These are phyloP conservation scores for Elgaria multicarinata DNA, from an alignment of 2,113 vertebrate species.

Conservation along the genomic window DNA sequence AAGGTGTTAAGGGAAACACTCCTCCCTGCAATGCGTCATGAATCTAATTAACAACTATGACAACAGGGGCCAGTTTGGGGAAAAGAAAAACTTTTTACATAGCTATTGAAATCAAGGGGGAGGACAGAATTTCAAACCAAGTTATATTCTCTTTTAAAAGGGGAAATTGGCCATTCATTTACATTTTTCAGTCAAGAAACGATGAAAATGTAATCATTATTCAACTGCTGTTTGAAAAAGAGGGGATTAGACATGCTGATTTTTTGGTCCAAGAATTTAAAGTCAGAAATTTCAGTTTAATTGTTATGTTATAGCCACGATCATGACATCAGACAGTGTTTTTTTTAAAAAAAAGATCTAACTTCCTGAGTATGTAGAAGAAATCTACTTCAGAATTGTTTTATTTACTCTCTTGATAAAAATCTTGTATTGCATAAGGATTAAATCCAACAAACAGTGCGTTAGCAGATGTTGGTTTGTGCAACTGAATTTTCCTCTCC, in stretches of 20 bases:
- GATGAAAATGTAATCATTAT: not conserved
- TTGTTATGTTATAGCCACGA: not conserved
- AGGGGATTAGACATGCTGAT: not conserved
- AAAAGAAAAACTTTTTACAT: not conserved
- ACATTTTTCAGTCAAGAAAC: not conserved
- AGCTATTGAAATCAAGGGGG: not conserved
- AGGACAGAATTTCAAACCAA: not conserved
- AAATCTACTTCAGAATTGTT: not conserved
- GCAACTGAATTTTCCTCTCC: not conserved
- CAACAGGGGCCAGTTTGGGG: not conserved
- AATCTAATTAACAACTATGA: not conserved
- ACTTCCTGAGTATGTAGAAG: not conserved
- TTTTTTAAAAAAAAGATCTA: not conserved
- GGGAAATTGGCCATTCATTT: not conserved
- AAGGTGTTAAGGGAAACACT: not conserved
- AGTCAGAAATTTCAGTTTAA: not conserved
- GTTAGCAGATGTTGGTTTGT: not conserved
- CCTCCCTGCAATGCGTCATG: not conserved
- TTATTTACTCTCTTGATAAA: not conserved
- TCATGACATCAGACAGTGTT: fast-evolving
- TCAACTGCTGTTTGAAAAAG: not conserved
- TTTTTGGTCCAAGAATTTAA: not conserved
- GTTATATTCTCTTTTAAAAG: not conserved
- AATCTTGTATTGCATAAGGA: too few species aligned
- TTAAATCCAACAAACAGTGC: not conserved